These are phyloP conservation scores for Steinernema khuongi DNA, from an alignment of 1,140 invertebrate genomes.

Conservation along the genomic window DNA sequence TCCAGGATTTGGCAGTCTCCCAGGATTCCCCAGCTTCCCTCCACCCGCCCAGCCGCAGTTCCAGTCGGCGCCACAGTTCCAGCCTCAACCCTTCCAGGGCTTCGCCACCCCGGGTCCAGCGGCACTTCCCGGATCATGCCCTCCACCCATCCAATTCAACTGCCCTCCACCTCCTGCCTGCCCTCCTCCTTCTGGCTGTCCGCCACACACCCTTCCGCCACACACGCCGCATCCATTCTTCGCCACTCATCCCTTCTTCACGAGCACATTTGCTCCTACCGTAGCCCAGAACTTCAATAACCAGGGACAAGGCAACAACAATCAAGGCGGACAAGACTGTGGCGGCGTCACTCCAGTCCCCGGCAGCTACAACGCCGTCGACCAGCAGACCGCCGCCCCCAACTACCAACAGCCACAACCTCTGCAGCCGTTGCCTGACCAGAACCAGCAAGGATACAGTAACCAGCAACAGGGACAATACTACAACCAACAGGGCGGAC, in stretches of 20 bases:
- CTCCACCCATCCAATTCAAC: neutral
- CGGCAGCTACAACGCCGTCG: neutral
- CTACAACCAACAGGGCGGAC: neutral
- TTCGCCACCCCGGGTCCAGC: neutral
- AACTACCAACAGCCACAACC: conserved; percentile 3
- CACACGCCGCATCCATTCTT: conserved; percentile 10
- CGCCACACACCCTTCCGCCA: no score
- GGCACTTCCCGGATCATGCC: neutral
- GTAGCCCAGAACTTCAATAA: neutral
- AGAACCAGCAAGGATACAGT: neutral
- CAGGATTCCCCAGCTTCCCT: neutral
- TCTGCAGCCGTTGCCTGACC: neutral
- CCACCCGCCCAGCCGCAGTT: neutral
- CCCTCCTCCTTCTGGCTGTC: neutral
- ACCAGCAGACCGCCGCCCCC: neutral
- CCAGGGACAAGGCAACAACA: neutral
- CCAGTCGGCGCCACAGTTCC: neutral
- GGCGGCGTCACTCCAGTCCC: neutral
- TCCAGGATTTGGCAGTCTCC: neutral
- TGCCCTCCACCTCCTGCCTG: neutral
- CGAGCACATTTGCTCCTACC: neutral
- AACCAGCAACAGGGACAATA: neutral
- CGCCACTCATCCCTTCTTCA: neutral
- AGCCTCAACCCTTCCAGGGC: conserved; percentile 2
- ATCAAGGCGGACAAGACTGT: neutral